phyloP scores from a whole-genome alignment of 2,888 invertebrate species.

The Euplagia quadripunctaria region DNA sequence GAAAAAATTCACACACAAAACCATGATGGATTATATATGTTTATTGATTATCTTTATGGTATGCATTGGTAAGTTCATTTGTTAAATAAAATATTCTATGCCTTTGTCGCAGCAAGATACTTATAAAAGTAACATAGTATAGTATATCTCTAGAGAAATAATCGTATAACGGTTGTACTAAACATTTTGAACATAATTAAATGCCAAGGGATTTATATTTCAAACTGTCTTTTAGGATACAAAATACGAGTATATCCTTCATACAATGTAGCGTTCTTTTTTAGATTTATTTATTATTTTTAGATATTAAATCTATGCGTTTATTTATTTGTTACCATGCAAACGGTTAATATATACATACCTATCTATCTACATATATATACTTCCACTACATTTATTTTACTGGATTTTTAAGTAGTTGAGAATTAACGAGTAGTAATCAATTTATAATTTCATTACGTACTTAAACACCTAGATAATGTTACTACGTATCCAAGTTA shows the following conservation, averaged over 20 bases:
- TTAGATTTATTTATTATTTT: not conserved
- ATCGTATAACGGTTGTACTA: not conserved
- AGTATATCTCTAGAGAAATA: not conserved
- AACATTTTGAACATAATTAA: not conserved
- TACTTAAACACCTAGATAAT: too few relatives aligned
- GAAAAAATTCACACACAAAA: slow-evolving; percentile 51
- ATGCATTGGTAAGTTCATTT: slow-evolving; percentile 67
- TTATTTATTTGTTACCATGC: too few relatives aligned
- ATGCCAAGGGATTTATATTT: not conserved
- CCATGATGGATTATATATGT: slow-evolving; percentile 59
- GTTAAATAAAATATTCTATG: not conserved
- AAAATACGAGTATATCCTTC: not conserved
- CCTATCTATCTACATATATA: too few relatives aligned
- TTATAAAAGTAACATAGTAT: not conserved
- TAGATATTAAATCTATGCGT: not conserved
- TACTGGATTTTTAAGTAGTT: too few relatives aligned
- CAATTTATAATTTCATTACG: too few relatives aligned
- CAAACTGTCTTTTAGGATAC: not conserved
- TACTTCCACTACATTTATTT: too few relatives aligned
- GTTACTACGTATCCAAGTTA: too few relatives aligned
- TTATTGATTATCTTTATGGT: slow-evolving; percentile 66
- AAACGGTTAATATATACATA: too few relatives aligned
- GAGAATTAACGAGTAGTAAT: too few relatives aligned
- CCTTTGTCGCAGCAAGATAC: not conserved
- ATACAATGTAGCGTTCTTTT: not conserved